Base-by-base conservation (phyloP, 2,888 invertebrate species). In the Altica lythri region DNA sequence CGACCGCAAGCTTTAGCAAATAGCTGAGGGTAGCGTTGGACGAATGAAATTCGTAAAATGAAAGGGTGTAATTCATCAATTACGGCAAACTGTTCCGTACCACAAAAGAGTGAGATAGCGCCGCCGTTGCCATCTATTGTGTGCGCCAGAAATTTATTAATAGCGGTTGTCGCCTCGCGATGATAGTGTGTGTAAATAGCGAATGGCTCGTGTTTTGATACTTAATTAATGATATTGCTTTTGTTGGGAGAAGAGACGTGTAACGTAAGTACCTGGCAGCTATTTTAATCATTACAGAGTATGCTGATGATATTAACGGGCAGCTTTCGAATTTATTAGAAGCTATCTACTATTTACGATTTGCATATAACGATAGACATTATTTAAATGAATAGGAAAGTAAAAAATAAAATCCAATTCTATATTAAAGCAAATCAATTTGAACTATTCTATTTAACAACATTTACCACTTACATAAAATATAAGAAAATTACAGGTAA, bases 71-170 rank as follows among this genome's bases (percentile, higher is more conserved):
- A 42, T 42, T 42, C 42, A 42, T 42, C 42, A 42, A 42, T 42
- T 42, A 42, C 42, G 12, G 25, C 42, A 25, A 42, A 42, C 25
- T 42, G 42, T 42, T 14, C 13, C 14, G 42, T 34, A 42, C 42
- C 42, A 42, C 42, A 42, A 42, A 42, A 42, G 42, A 42, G 45
- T 46, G 45, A 46, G 44, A 52, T 52, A 34, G 45, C 52, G 25
- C 9, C 25, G 46, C 40, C 40, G 29, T 40, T 46, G 45, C 38
- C 45, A 52, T 32, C 45, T 37, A 38, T 52, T 52, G 52, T 52
- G 37, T 6, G 30, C 34, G 34, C 34, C 8, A 37, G 46, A 46
- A 46, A 52, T 52, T 52, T 32, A 52, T 52, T 52, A 40, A 52
- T 52, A 40, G 45, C 40, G 16, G 46, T 35, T 52, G 45, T 46